Evolutionary conservation across 1,140 invertebrate species (phyloP).

Genomic region (Bombus balteatus): DNA sequence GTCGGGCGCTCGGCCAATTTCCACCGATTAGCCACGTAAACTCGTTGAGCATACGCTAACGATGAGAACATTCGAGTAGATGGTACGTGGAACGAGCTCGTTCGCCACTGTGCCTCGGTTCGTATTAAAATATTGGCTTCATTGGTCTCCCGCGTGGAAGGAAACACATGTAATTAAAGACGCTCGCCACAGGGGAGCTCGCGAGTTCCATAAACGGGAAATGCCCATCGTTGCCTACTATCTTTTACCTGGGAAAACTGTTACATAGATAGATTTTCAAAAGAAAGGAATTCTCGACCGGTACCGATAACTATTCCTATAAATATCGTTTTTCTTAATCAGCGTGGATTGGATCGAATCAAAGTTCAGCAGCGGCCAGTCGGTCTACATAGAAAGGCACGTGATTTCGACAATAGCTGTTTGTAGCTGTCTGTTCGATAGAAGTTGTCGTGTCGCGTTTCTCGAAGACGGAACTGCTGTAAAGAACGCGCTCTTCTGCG

Average conservation of each 20-base stretch:
- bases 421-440: not conserved
- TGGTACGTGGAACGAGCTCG: not conserved
- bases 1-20: conserved; percentile 40
- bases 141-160: not conserved
- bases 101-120: not conserved
- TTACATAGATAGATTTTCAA: not conserved
- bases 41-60: conserved; percentile 10
- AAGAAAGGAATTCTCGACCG: not conserved
- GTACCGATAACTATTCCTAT: not conserved
- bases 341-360: too few species aligned
- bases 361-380: not conserved
- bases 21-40: conserved; percentile 61
- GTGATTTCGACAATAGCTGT: not conserved
- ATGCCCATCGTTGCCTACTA: not conserved
- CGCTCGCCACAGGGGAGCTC: not conserved
- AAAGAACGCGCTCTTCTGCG: not conserved
- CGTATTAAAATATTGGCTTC: conserved; percentile 33
- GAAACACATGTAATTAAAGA: conserved; percentile 19
- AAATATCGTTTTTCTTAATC: too few species aligned
- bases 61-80: not conserved
- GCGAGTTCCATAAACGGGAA: not conserved
- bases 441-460: not conserved
- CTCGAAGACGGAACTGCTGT: not conserved
- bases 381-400: too few species aligned
- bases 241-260: not conserved